These are phyloP conservation scores for Mesochorus sp. DNA, from an alignment of 2,888 invertebrate genomes.

Conservation along the genomic window DNA sequence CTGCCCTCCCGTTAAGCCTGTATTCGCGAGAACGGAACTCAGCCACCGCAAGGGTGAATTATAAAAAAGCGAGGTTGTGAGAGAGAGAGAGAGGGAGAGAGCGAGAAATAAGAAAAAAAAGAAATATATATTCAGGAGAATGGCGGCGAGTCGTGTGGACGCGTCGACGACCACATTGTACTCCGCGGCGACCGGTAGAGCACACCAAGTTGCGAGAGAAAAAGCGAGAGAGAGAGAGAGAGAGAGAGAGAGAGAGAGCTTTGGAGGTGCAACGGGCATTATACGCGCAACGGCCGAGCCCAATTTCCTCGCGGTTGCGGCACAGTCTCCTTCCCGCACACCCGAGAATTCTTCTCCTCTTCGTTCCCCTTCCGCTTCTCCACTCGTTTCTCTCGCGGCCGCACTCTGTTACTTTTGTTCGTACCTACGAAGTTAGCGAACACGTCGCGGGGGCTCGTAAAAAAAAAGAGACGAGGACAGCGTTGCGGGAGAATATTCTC, in stretches of 20 bases:
- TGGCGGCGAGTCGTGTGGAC: slow-evolving; percentile 48
- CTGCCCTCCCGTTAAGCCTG: slow-evolving; percentile 14
- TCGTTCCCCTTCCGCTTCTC: slow-evolving; percentile 18
- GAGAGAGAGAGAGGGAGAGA: too few species aligned
- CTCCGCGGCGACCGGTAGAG: slow-evolving; percentile 29
- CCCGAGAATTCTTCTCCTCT: background rate
- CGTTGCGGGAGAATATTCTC: too few species aligned
- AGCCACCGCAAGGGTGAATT: slow-evolving; percentile 63
- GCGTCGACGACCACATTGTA: slow-evolving; percentile 59
- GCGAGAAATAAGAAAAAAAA: background rate
- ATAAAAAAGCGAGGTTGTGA: slow-evolving; percentile 69
- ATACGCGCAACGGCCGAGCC: slow-evolving; percentile 44
- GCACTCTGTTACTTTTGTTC: slow-evolving; percentile 55
- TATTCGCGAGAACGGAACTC: slow-evolving; percentile 51
- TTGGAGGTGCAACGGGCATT: slow-evolving; percentile 48
- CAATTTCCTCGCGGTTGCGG: slow-evolving; percentile 53
- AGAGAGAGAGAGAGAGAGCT: too few species aligned
- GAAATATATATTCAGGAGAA: background rate
- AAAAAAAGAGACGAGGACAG: slow-evolving; percentile 34
- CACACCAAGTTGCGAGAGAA: slow-evolving; percentile 8
- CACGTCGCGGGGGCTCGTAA: slow-evolving; percentile 32
- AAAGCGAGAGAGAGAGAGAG: too few species aligned
- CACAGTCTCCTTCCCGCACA: background rate
- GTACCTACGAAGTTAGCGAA: slow-evolving; percentile 59
- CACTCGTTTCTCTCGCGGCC: background rate